A percentile compares a stretch with the other conserved stretches of the same genome.
phyloP scores from a whole-genome alignment of 2,888 invertebrate species.

The Phengaris arion region DNA sequence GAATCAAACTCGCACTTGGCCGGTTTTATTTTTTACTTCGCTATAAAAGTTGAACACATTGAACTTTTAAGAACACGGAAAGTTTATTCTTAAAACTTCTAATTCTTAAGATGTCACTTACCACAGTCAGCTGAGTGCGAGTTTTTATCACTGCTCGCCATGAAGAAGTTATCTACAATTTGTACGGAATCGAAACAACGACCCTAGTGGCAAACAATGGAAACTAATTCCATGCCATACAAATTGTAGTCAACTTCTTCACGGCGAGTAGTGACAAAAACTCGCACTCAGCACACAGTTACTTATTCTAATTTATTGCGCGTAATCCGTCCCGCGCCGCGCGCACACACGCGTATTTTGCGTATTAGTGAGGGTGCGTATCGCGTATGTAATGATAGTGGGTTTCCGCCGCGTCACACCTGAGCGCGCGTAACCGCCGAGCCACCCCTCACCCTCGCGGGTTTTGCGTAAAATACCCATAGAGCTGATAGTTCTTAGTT shows the following conservation, averaged over 20 bases:
- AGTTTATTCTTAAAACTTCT: conserved; percentile 8
- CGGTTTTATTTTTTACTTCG: background rate
- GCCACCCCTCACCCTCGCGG: conserved; percentile 58
- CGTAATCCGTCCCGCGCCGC: conserved; percentile 58
- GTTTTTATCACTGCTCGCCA: too few relatives aligned
- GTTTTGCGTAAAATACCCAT: conserved; percentile 46
- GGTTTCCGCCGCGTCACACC: conserved; percentile 79
- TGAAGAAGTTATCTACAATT: too few relatives aligned
- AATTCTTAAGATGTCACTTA: too few relatives aligned
- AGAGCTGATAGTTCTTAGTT: conserved; percentile 45
- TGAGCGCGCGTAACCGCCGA: conserved; percentile 77
- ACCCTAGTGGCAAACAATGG: too few relatives aligned
- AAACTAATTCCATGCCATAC: too few relatives aligned
- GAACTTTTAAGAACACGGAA: background rate
- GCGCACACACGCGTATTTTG: conserved; percentile 50
- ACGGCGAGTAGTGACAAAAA: too few relatives aligned
- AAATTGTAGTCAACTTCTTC: too few relatives aligned
- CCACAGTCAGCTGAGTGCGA: too few relatives aligned
- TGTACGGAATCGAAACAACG: too few relatives aligned
- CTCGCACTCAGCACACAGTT: conserved; percentile 21
- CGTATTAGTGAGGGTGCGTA: conserved; percentile 52
- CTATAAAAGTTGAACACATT: background rate
- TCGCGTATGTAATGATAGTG: conserved; percentile 74
- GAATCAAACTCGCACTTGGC: too few relatives aligned
- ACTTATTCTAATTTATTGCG: conserved; percentile 28